Conservation (phyloP, 2,113 vertebrate species). For the Haplochromis vanheusdeni region DNA sequence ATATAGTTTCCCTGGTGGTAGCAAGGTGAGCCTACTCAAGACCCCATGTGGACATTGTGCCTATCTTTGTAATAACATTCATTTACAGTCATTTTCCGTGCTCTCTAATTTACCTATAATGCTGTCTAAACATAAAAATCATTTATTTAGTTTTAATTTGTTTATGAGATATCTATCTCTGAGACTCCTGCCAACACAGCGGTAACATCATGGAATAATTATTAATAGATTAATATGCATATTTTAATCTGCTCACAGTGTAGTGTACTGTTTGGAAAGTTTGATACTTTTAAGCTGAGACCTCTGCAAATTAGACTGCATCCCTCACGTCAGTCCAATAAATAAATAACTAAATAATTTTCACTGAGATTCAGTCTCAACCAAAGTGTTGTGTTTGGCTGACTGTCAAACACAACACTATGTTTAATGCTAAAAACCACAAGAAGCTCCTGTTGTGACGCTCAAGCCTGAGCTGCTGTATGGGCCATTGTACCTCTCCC, state of each 20-base stretch:
- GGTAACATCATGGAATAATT: background rate
- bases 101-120: background rate
- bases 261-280: background rate
- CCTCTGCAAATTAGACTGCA: background rate
- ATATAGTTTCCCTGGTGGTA: background rate
- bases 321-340: background rate
- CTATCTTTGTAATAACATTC: background rate
- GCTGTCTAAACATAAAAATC: background rate
- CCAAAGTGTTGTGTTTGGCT: background rate
- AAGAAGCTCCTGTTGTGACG: slow-evolving; percentile 14
- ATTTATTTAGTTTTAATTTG: background rate
- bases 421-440: background rate
- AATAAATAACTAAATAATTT: background rate
- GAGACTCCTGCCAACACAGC: background rate
- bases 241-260: background rate
- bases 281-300: background rate
- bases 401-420: background rate
- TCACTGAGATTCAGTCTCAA: background rate
- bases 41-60: background rate
- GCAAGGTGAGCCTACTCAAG: background rate
- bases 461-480: background rate
- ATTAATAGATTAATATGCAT: background rate
- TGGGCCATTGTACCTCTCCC: background rate
- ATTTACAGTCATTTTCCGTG: background rate
- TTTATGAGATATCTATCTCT: background rate